Evolutionary conservation across 2,797 vertebrate genomes (phyloP), one percentile per base, ranked within the genome.

Genomic region (Mico argentatus): DNA sequence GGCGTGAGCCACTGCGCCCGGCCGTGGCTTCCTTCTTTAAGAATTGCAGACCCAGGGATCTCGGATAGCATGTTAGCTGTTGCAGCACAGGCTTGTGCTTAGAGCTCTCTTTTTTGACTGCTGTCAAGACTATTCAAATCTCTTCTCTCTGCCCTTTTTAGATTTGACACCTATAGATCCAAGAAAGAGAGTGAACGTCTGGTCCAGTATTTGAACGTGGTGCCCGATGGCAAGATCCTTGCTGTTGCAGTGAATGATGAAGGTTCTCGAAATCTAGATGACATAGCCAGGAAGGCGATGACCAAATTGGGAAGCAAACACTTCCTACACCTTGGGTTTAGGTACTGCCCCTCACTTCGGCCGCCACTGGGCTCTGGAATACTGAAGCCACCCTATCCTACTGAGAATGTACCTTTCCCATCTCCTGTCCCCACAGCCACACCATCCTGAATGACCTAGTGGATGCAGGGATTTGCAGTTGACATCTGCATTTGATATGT

Each of bases 101-200:
- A 7, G 8, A 70, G 57, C 81, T 88, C 24, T 80, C 39, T 67
- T 24, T 0, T 80, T 44, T 1, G 4, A 19, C 67, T 55, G 3
- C 76, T 83, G n/a, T 77, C 50, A 50, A 64, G 24, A 39, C 50
- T 9, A 0, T 15, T 39, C 0, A 52, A 26, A 48, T 33, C 27
- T 6, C 10, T 2, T 30, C 36, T n/a, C 36, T n/a, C 67, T n/a
- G 33, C 20, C 72, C 81, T 41, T 70, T 96, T 41, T 86, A 99
- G 99, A 98, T 99, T 99, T 96, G 99, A 99, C 98, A 99, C 99
- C 2, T 99, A 99, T 90, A 99, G 99, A 88, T 99, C 99, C 96
- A 99, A 99, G 98, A 99, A 99, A 11, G 99, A 99, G 98, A 99
- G 99, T 19, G 96, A 98, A 5, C 99, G 99, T 1, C 99, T 99